phyloP scores from a whole-genome alignment of 2,888 invertebrate species.

The Drosophila hamatofila region DNA sequence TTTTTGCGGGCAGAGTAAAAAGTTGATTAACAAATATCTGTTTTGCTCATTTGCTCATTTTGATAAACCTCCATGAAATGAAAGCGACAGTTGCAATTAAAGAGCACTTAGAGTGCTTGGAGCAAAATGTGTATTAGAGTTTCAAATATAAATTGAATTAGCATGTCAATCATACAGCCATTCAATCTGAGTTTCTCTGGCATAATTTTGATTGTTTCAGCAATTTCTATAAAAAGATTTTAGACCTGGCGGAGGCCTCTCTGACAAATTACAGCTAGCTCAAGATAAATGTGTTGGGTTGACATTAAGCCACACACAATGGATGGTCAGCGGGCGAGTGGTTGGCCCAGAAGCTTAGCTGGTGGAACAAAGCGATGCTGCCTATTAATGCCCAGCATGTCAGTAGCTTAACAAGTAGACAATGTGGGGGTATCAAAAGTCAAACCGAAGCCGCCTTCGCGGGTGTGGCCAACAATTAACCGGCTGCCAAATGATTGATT shows the following conservation, averaged over 20 bases:
- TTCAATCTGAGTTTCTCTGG: constrained; percentile 42
- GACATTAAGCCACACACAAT: constrained; percentile 66
- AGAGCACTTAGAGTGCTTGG: not conserved
- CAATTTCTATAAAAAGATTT: constrained; percentile 30
- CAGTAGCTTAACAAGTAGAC: constrained; percentile 65
- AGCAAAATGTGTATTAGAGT: not conserved
- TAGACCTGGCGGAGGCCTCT: constrained; percentile 23
- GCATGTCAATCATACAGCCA: constrained; percentile 31
- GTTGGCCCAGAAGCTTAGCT: constrained; percentile 52
- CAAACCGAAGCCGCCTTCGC: constrained; percentile 30
- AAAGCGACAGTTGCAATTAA: not conserved
- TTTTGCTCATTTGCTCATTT: not conserved
- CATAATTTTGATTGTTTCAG: constrained; percentile 31
- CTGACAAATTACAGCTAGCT: constrained; percentile 35
- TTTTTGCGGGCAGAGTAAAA: too few species aligned
- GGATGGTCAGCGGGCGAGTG: constrained; percentile 26
- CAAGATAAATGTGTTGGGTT: constrained; percentile 45
- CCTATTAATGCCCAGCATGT: constrained; percentile 30
- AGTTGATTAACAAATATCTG: too few species aligned
- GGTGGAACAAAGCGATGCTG: constrained; percentile 39
- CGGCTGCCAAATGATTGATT: constrained; percentile 74
- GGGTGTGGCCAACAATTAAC: constrained; percentile 70
- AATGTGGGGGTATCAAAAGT: constrained; percentile 41
- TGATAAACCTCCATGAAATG: not conserved
- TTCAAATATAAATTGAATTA: not conserved